A percentile compares a stretch with the other conserved stretches of the same genome.
phyloP scores from a whole-genome alignment of 2,797 vertebrate species.

The Xiphorhynchus erythropygius region DNA sequence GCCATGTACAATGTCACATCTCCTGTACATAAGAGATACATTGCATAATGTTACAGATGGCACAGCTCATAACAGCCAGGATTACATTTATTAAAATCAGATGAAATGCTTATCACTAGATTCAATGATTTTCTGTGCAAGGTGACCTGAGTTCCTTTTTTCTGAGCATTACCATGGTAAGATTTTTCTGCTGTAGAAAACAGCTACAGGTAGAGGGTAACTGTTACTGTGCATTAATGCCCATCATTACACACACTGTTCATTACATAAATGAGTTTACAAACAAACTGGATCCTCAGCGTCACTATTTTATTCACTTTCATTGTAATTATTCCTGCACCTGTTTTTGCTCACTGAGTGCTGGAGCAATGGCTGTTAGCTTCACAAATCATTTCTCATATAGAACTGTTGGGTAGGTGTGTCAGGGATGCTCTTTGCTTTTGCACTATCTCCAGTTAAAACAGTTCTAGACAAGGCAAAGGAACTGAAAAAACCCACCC shows the following conservation, averaged over 20 bases:
- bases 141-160: conserved; percentile 33
- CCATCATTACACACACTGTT: background rate
- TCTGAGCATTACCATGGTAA: background rate
- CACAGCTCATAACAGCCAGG: conserved; percentile 20
- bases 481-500: too few relatives aligned
- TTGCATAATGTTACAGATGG: conserved; percentile 69
- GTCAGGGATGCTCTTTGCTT: background rate
- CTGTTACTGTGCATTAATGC: background rate
- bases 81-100: conserved; percentile 56
- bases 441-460: background rate
- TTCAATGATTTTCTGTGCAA: conserved; percentile 12
- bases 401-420: fast-evolving
- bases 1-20: background rate
- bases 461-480: background rate
- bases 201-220: background rate
- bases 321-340: background rate
- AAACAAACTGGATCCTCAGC: background rate
- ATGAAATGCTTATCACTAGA: conserved; percentile 33
- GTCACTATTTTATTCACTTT: background rate
- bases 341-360: background rate
- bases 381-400: background rate
- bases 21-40: background rate
- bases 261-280: background rate
- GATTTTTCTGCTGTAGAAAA: background rate
- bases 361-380: background rate